Percentiles rank a stretch among this genome's conserved stretches.
Evolutionary conservation across 2,888 invertebrate genomes (phyloP).

Genomic region (Horisme vitalbata): DNA sequence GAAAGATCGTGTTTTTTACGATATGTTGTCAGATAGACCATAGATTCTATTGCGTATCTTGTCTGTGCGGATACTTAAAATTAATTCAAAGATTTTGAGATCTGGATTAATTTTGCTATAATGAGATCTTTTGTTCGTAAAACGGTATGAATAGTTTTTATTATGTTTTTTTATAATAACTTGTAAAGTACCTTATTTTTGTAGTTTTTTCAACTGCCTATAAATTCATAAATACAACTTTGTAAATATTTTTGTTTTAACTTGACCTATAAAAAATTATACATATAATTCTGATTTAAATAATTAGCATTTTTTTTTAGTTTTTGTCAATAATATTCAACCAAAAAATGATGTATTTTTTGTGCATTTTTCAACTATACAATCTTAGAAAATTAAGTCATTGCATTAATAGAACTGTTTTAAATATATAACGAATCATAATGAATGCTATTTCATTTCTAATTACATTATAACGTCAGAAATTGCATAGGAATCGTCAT

Average conservation of each 20-base stretch:
- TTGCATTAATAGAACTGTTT: slow-evolving; percentile 57
- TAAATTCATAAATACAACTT: no score
- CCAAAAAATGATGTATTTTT: background rate
- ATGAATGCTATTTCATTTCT: slow-evolving; percentile 70
- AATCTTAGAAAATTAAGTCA: slow-evolving; percentile 48
- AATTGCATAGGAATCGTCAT: slow-evolving; percentile 74
- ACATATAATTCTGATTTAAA: no score
- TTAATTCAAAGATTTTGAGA: no score
- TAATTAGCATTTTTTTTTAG: no score
- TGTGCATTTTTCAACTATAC: slow-evolving; percentile 13
- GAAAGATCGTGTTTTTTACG: slow-evolving; percentile 1
- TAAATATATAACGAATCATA: slow-evolving; percentile 77
- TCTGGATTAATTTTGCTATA: background rate
- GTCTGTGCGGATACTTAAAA: background rate
- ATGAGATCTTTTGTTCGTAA: no score
- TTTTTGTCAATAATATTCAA: background rate
- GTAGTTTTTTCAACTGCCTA: no score
- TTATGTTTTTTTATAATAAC: no score
- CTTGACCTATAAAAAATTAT: no score
- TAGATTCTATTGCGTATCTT: slow-evolving; percentile 5
- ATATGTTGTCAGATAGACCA: background rate
- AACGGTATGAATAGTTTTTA: no score
- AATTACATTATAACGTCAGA: slow-evolving; percentile 62
- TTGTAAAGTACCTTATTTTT: no score
- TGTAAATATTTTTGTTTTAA: no score